A percentile compares a stretch with the other conserved stretches of the same genome.
These are phyloP conservation scores for Neofelis nebulosa DNA, from an alignment of 2,113 vertebrate species.

Conservation along the genomic window DNA sequence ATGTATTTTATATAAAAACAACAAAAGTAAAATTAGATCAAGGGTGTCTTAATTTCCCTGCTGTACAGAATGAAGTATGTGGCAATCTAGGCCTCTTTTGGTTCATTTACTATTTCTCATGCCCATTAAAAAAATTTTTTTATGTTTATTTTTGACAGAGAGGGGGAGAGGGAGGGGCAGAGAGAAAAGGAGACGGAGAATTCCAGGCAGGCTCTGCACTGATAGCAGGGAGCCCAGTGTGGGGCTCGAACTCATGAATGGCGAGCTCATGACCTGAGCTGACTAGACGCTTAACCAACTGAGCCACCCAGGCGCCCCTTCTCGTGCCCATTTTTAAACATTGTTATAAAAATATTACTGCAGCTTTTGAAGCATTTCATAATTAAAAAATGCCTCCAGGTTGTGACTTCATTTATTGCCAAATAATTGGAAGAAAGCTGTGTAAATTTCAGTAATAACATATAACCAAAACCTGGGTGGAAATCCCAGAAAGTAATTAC, in stretches of 20 bases:
- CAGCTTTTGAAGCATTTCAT: slow-evolving; percentile 18
- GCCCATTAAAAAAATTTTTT: background rate
- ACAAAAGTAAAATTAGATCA: background rate
- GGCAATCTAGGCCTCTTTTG: background rate
- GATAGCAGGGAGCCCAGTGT: no score
- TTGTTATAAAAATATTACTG: slow-evolving; percentile 27
- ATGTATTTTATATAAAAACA: background rate
- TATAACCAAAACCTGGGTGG: background rate
- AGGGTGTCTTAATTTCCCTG: background rate
- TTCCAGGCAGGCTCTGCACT: no score
- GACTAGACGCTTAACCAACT: no score
- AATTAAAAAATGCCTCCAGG: background rate
- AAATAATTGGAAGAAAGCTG: slow-evolving; percentile 43
- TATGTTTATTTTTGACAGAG: no score
- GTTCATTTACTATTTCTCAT: background rate
- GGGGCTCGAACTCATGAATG: no score
- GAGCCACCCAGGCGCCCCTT: background rate
- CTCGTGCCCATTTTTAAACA: slow-evolving; percentile 6
- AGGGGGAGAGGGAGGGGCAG: no score
- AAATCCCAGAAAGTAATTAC: background rate
- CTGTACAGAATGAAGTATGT: background rate
- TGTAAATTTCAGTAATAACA: slow-evolving; percentile 1
- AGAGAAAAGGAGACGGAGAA: no score
- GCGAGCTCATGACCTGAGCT: no score
- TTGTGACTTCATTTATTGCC: slow-evolving; percentile 27